Conservation (phyloP, 2,113 vertebrate species). For the Seriola dumerili region DNA sequence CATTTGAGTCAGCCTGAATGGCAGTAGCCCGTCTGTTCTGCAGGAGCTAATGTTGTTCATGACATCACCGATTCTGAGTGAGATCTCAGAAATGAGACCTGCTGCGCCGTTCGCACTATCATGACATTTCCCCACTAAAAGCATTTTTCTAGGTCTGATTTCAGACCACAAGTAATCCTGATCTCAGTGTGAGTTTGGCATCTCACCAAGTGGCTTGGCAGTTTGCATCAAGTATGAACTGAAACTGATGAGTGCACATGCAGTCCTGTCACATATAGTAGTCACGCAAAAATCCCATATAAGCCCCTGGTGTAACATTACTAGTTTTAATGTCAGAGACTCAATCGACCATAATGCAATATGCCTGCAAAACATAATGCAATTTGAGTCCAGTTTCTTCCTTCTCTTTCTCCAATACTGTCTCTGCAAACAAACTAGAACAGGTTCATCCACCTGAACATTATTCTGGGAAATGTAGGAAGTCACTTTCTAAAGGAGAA, state of each 20-base stretch:
- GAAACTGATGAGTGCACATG: background rate
- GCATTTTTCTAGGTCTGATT: constrained; percentile 3
- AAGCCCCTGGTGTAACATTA: background rate
- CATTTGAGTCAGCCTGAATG: background rate
- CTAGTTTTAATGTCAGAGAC: background rate
- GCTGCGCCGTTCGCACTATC: background rate
- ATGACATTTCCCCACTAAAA: background rate
- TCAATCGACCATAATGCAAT: background rate
- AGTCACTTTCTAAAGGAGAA: background rate
- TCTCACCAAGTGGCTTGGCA: background rate
- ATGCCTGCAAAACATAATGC: background rate
- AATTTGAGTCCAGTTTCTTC: background rate
- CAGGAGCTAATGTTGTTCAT: background rate
- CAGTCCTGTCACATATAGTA: background rate
- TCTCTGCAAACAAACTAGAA: background rate
- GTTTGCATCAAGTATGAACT: background rate
- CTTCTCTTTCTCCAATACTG: background rate
- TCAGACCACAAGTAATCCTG: background rate
- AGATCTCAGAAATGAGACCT: constrained; percentile 11
- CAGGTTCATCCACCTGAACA: background rate
- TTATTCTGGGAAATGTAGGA: background rate
- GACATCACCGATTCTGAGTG: background rate
- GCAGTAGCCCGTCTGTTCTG: background rate
- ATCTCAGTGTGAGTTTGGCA: background rate
- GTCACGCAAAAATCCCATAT: background rate